Base-by-base conservation (phyloP, 2,113 vertebrate genomes). In the Proterorhinus semilunaris region DNA sequence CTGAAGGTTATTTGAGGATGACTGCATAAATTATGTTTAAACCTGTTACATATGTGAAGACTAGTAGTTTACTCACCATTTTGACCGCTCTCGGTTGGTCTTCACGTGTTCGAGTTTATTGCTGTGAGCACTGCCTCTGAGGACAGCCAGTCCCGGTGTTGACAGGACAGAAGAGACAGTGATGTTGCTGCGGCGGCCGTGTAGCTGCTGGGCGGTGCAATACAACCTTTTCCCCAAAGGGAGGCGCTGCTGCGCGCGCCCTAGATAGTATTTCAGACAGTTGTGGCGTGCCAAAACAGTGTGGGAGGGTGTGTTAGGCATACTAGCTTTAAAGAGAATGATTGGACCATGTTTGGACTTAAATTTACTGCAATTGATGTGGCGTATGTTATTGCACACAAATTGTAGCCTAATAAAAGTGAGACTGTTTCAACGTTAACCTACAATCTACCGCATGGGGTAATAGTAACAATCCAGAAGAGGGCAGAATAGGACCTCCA, bases 1-100 rank as follows among this genome's bases (percentile, higher is more conserved):
- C 62, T 44, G 47, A 67, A 61, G 43, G 68, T 69, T 75, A 42
- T 10, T 71, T 7, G 1, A 46, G 16, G 11, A 7, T 68, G 64
- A 49, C 66, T 43, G 55, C 49, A 13, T 51, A 13, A 6, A 13
- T 13, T 11, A 43, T 15, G 6, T 59, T 42, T 42, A 61, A 43
- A 5, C 58, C 8, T 61, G 15, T 61, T 21, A 58, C 53, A 16
- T 9, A 3, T 13, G 7, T 2, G 6, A 43, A 5, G 12, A 10
- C 2, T 6, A 11, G 0, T 4, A 1, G 1, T 2, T 0, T 0
- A 88, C 95, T 95, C 80, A 96, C 96, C 96, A 98, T 98, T 86
- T 89, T 90, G 91, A 79, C 93, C 86, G 94, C 93, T 91, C 92
- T 85, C 90, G 11, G 79, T 66, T n/a, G 74, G 58, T 70, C 54